These are phyloP conservation scores for Puma concolor DNA, from an alignment of 2,113 vertebrate species.

Conservation along the genomic window DNA sequence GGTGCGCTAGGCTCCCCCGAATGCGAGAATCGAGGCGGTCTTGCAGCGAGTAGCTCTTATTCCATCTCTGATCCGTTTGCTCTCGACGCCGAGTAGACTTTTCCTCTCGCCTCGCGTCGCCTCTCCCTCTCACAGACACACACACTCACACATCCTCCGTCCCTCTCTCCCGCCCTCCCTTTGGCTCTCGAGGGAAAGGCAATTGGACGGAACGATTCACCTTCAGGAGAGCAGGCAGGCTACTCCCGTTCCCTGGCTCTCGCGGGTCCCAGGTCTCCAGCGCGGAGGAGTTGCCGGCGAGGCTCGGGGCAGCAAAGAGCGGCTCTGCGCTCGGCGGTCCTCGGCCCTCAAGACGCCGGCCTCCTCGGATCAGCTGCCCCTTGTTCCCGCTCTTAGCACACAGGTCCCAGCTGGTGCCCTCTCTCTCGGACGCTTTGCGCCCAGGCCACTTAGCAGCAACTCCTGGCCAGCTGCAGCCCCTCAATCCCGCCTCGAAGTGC, in stretches of 20 bases:
- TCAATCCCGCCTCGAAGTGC: background rate
- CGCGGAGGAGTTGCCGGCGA: background rate
- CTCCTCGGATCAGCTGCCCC: background rate
- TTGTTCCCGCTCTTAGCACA: background rate
- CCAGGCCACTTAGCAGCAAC: constrained; percentile 36
- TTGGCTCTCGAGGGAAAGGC: constrained; percentile 38
- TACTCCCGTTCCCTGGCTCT: background rate
- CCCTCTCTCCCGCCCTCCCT: constrained; percentile 20
- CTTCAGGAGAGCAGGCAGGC: constrained; percentile 55
- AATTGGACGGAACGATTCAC: constrained; percentile 52
- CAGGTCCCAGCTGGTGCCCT: background rate
- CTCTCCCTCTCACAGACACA: constrained; percentile 23
- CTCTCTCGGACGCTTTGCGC: constrained; percentile 6
- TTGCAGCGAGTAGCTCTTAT: constrained; percentile 70
- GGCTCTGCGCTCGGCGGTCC: background rate
- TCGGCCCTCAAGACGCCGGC: background rate
- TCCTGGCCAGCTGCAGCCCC: background rate
- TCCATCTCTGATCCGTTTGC: constrained; percentile 79
- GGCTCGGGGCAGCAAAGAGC: background rate
- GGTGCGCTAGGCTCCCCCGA: background rate
- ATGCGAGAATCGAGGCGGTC: constrained; percentile 47
- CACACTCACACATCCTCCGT: background rate
- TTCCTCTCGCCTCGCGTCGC: constrained; percentile 23
- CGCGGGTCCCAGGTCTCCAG: background rate
- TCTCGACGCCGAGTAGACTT: constrained; percentile 73